Evolutionary conservation across 2,888 invertebrate genomes (phyloP).

Genomic region (Volucella inflata): DNA sequence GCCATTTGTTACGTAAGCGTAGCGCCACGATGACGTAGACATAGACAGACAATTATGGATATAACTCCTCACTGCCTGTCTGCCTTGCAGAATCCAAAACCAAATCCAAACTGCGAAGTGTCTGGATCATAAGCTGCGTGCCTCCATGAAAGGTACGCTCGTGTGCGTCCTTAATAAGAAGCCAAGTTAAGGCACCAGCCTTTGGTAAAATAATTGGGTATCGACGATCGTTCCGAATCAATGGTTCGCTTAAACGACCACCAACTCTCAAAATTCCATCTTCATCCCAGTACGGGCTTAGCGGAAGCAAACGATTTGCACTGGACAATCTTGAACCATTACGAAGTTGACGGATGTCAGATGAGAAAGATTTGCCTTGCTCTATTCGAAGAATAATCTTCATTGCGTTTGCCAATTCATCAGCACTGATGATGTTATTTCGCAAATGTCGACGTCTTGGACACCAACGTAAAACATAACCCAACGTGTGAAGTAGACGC

Average conservation of each 20-base stretch:
- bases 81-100: too few species aligned
- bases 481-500: conserved; percentile 14
- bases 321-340: not conserved
- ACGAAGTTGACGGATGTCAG: not conserved
- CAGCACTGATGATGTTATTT: conserved; percentile 1
- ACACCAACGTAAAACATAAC: conserved; percentile 14
- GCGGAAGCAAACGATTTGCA: conserved; percentile 12
- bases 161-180: conserved; percentile 2
- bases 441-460: conserved; percentile 16
- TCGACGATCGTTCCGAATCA: conserved; percentile 7
- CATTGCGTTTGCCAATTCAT: conserved; percentile 15
- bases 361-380: not conserved
- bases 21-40: too few species aligned
- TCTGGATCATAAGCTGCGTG: conserved; percentile 13
- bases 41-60: too few species aligned
- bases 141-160: conserved; percentile 4
- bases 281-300: conserved; percentile 28
- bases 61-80: too few species aligned
- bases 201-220: conserved; percentile 22
- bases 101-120: too few species aligned
- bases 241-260: not conserved
- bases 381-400: not conserved
- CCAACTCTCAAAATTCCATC: not conserved
- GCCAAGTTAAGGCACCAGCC: not conserved
- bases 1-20: not conserved